Evolutionary conservation across 2,113 vertebrate species (phyloP), one percentile per base, ranked within the genome.

Genomic region (Irena cyanogastra): DNA sequence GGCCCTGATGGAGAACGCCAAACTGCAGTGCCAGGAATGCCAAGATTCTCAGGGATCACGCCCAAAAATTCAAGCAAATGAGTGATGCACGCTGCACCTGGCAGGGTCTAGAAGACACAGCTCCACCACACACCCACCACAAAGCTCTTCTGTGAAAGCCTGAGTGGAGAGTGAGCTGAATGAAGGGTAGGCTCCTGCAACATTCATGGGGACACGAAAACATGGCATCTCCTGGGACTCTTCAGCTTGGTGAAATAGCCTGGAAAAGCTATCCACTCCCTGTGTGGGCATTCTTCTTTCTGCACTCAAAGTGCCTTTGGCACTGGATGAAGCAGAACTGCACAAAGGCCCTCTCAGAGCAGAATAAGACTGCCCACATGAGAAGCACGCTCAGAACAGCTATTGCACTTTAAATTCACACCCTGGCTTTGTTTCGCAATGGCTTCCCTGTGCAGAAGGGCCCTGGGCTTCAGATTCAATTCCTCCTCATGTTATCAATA

Each of bases 261-360:
- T 82, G 81, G 87, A 95, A 97, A 92, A 94, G 87, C 61, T 60
- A 84, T 87, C 83, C 1, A 0, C 95, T 95, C 95, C 60, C 94
- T 97, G 94, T 97, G 96, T 95, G 96, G 96, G 95, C 95, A 97
- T 95, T 97, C 93, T 81, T 97, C 76, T 92, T 75, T 90, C 93
- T 95, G 93, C 70, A 76, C 87, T 82, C 53, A 84, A 94, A 93
- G 69, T 30, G 94, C 53, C 87, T 94, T 85, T 96, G 96, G 96
- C 95, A 94, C 37, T 11, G 61, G 94, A 97, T 96, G 70, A 95
- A 97, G 96, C 89, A 87, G 81, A 96, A 91, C 91, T 65, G 87
- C 91, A 97, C 93, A 97, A 96, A 97, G 78, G 77, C 91, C 83
- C 70, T 95, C 94, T 82, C 42, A 45, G 87, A 94, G 94, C 89